phyloP scores from a whole-genome alignment of 2,113 vertebrate genomes.

The Ictalurus furcatus region DNA sequence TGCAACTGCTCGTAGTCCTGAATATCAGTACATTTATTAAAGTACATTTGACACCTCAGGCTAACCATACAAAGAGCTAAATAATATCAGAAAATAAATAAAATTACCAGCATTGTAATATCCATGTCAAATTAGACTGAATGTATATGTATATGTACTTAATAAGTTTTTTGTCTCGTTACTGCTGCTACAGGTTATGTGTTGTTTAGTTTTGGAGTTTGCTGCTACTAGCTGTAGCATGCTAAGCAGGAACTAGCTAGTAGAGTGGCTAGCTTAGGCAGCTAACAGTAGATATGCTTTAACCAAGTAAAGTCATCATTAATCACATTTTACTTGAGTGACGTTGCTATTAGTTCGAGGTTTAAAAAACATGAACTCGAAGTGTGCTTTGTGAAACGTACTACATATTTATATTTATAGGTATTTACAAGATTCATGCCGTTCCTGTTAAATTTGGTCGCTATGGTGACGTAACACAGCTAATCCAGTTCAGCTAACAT shows the following conservation, averaged over 20 bases:
- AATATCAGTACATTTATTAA: neutral
- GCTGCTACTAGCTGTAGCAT: neutral
- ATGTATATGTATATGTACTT: neutral
- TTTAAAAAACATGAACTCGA: neutral
- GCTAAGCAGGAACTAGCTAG: conserved; percentile 25
- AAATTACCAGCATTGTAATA: neutral
- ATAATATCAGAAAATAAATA: neutral
- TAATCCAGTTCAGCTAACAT: neutral
- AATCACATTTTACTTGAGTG: neutral
- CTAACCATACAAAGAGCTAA: neutral
- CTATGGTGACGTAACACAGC: neutral
- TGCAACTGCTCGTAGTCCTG: neutral
- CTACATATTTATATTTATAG: neutral
- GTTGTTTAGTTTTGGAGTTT: neutral
- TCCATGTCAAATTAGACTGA: neutral
- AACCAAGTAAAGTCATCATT: neutral
- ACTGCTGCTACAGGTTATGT: neutral
- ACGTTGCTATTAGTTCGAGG: neutral
- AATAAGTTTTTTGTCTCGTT: neutral
- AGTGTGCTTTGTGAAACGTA: neutral
- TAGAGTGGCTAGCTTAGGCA: neutral
- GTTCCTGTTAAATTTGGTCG: neutral
- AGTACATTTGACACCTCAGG: conserved; percentile 4
- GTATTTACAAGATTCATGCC: neutral
- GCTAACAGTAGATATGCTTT: conserved; percentile 10